Percentiles rank a stretch among this genome's conserved stretches.
Conservation (phyloP, 2,888 invertebrate genomes). For the Blastobasis adustella region DNA sequence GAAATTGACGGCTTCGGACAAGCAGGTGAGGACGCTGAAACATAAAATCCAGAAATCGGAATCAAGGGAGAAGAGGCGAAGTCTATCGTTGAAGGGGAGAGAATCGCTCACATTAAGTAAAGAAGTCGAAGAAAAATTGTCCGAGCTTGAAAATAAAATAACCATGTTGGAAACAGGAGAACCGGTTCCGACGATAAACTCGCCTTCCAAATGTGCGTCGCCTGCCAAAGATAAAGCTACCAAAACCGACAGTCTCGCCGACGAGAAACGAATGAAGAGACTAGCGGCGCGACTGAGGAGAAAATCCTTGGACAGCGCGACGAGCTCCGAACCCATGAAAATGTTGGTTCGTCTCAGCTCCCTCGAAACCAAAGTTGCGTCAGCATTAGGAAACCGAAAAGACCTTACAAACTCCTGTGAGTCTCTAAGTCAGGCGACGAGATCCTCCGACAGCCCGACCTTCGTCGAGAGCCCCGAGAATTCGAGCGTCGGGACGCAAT, state of each 20-base stretch:
- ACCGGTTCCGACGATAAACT: constrained; percentile 55
- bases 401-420: constrained; percentile 74
- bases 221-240: constrained; percentile 72
- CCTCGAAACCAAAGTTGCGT: constrained; percentile 84
- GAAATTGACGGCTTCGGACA: constrained; percentile 87
- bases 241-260: constrained; percentile 61
- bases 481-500: constrained; percentile 61
- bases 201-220: constrained; percentile 70
- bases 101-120: constrained; percentile 87
- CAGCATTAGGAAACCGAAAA: constrained; percentile 64
- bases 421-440: constrained; percentile 62
- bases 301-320: constrained; percentile 86
- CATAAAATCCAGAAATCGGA: constrained; percentile 87
- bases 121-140: constrained; percentile 89
- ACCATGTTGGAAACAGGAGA: constrained; percentile 76
- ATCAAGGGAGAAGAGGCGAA: constrained; percentile 84
- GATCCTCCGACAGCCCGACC: constrained; percentile 50
- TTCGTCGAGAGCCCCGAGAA: constrained; percentile 41
- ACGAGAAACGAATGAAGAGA: constrained; percentile 69
- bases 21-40: constrained; percentile 85
- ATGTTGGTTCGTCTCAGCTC: constrained; percentile 84
- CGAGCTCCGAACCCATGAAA: constrained; percentile 86
- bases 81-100: constrained; percentile 87
- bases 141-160: constrained; percentile 87
- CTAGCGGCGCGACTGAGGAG: constrained; percentile 77